A percentile compares a stretch with the other conserved stretches of the same genome.
Conservation (phyloP, 2,888 invertebrate genomes). For the Pachydiplax longipennis region DNA sequence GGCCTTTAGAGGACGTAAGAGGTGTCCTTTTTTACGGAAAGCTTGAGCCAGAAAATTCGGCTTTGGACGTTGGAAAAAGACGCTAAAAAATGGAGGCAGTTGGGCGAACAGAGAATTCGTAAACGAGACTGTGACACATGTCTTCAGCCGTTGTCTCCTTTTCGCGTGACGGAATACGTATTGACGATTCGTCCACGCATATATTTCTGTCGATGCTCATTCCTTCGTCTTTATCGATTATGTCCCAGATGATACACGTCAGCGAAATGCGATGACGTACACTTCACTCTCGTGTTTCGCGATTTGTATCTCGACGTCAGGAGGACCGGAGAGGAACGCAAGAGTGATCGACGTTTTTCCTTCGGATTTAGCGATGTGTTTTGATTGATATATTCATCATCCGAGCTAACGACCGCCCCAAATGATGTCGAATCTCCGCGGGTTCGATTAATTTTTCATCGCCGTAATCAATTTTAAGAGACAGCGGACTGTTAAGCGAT, state of each 20-base stretch:
- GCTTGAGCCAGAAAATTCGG: neutral
- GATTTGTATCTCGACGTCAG: too few species aligned
- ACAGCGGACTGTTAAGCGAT: neutral
- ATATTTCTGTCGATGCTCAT: neutral
- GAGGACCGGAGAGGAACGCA: too few species aligned
- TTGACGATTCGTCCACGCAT: too few species aligned
- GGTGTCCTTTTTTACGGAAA: neutral
- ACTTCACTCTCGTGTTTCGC: too few species aligned
- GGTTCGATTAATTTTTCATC: neutral
- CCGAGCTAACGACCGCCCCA: neutral
- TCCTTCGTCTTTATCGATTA: neutral
- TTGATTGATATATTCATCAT: neutral
- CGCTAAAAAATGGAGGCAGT: neutral
- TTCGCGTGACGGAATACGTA: too few species aligned
- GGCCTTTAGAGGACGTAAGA: neutral
- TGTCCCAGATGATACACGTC: too few species aligned
- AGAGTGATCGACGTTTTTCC: neutral
- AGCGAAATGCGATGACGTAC: too few species aligned
- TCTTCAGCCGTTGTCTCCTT: too few species aligned
- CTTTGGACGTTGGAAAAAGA: neutral
- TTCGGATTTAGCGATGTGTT: neutral
- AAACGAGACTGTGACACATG: too few species aligned
- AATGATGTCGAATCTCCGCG: neutral
- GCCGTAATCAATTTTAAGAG: neutral
- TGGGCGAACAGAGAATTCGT: too few species aligned